Base-by-base conservation (phyloP, 2,888 invertebrate species). In the Thymelicus lineola region DNA sequence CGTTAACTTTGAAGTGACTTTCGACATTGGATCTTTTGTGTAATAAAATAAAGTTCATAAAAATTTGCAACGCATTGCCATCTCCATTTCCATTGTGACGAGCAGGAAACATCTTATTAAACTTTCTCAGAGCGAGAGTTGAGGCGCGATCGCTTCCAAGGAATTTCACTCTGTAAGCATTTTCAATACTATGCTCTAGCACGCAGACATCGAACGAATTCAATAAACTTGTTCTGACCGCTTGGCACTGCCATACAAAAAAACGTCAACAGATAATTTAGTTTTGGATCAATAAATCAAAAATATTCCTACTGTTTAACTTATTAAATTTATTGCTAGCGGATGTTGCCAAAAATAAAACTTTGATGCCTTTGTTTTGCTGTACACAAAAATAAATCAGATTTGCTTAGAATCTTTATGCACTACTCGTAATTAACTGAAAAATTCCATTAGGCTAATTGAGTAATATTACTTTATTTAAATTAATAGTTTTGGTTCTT, bases 281-380 rank as follows among this genome's bases (percentile, higher is more conserved):
- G 55, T 68, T 61, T 46, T 28, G 35, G 60, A 36, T 9, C 55
- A 10, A 68, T 68, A 68, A 68, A 68, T 68, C 68, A 62, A 17
- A 28, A 70, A 67, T 50, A 66, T 73, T 58, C 38, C 12, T 20
- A 48, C 38, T 59, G 62, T 62, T 53, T 53, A 53, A 53, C 15
- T 53, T 72, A 48, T 42, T 42, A 75, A 74, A 72, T 79, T 80
- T 77, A 73, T 75, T 78, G 76, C 78, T 80, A 76, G 82, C 82
- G 79, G 80, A 82, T 79, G 79, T 82, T 81, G 77, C 75, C 79
- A 78, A 83, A 79, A 80, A 80, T 78, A 77, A 76, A 79, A 83
- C 77, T 82, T 83, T 71, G 82, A 80, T 81, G 79, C 80, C 77
- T 79, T 67, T 36, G 48, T 28, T 67, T 53, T 53, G 6, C 35